Evolutionary conservation across 1,140 invertebrate genomes (phyloP), one percentile per base, ranked within the genome.

Genomic region (Brachionus plicatilis): DNA sequence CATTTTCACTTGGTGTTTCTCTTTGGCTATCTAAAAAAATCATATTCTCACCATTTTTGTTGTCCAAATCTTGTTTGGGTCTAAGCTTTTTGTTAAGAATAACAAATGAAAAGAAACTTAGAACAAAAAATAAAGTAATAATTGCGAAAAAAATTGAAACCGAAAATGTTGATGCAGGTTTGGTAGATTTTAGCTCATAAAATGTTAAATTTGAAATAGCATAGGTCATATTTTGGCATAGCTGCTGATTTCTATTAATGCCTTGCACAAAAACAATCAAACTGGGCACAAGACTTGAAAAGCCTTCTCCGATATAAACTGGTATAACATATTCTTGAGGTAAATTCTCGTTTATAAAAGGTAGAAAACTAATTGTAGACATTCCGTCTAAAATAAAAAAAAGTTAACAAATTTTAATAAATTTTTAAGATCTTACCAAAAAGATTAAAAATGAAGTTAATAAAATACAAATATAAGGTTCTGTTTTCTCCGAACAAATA

Each of bases 271-370:
- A 82, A 33, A 82, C 79, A 3, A 82, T 47, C 20, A 24, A 47
- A 65, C 79, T 82, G 29, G 79, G 79, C 29, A 82, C 11, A 1
- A 82, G 60, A 68, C 53, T 65, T 65, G 79, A 2, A 45, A 82
- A 27, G 12, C 20, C 33, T 89, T 93, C 92, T 3, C 93, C 93
- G 20, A 93, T 89, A 84, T 93, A 91, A 86, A 92, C 93, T 0
- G 92, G 92, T 3, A 91, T 91, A 83, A 94, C 88, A 86, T 93
- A 96, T 20, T 93, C 91, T 9, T 87, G 82, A 86, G 93, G 92
- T 85, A 94, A 96, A 65, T 45, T 27, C 41, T 82, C 53, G 27
- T n/a, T 82, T 68, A 82, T 60, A 37, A 45, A 82, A 20, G 79
- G 79, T 3, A 82, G 12, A 65, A 65, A 82, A 45, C 33, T 65